These are phyloP conservation scores for Aphis gossypii DNA, from an alignment of 1,140 invertebrate species.

Conservation along the genomic window DNA sequence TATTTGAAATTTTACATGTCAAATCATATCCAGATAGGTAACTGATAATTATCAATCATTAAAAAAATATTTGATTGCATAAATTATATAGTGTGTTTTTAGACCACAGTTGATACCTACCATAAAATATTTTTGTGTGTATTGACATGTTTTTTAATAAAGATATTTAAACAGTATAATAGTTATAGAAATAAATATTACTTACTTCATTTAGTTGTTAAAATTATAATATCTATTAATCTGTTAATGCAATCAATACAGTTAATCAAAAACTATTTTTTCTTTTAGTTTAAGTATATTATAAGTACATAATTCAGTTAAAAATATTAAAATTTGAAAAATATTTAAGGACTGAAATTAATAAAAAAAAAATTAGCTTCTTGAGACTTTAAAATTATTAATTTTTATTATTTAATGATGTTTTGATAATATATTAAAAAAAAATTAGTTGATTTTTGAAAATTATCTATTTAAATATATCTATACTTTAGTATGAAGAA, in stretches of 20 bases:
- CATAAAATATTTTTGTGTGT: background rate
- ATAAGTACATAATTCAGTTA: too few relatives aligned
- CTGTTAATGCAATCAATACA: background rate
- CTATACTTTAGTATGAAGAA: background rate
- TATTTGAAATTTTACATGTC: conserved; percentile 26
- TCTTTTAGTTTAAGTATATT: too few relatives aligned
- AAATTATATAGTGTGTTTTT: background rate
- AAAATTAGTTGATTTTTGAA: too few relatives aligned
- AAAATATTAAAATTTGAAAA: too few relatives aligned
- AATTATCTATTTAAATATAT: background rate
- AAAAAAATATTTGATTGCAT: background rate
- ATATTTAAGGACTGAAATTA: too few relatives aligned
- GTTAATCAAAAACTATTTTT: background rate
- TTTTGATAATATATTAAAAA: too few relatives aligned
- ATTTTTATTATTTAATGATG: too few relatives aligned
- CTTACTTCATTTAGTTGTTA: background rate
- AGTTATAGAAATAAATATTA: background rate
- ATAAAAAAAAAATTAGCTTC: too few relatives aligned
- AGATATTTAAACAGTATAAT: background rate
- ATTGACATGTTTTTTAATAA: background rate
- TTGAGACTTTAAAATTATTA: too few relatives aligned
- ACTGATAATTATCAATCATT: background rate
- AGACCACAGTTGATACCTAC: background rate
- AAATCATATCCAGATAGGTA: conserved; percentile 30
- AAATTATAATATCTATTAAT: background rate